phyloP scores from a whole-genome alignment of 2,888 invertebrate species.

The Adelphocoris suturalis region DNA sequence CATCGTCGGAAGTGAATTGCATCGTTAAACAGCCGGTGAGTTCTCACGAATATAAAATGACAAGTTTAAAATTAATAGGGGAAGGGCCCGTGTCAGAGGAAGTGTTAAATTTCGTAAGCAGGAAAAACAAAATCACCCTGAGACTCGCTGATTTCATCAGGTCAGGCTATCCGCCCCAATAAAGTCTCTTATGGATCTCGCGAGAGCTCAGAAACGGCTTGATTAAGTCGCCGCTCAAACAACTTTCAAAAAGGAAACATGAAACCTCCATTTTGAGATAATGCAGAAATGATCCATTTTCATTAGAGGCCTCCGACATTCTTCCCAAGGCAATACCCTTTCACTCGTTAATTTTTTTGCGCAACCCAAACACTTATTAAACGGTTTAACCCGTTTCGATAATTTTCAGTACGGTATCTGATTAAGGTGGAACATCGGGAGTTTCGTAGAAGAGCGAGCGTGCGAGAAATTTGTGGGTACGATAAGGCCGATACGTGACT shows the following conservation, averaged over 20 bases:
- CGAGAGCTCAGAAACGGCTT: conserved; percentile 5
- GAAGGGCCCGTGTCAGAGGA: too few species aligned
- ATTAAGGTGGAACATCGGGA: background rate
- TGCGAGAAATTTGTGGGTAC: background rate
- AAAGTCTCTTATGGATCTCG: background rate
- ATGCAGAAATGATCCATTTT: conserved; percentile 34
- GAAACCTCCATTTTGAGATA: conserved; percentile 17
- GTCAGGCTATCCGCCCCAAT: too few species aligned
- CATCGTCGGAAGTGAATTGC: too few species aligned
- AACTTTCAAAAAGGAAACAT: conserved; percentile 20
- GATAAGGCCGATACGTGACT: background rate
- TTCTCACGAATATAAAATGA: too few species aligned
- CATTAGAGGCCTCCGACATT: background rate
- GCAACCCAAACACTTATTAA: too few species aligned
- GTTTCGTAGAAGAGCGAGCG: background rate
- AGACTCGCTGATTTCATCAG: background rate
- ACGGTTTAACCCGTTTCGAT: too few species aligned
- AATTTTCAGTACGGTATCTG: background rate
- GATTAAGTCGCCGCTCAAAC: background rate
- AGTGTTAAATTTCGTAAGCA: too few species aligned
- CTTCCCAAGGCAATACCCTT: background rate
- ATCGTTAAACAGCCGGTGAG: too few species aligned
- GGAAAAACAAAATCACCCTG: too few species aligned
- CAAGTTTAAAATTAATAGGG: too few species aligned
- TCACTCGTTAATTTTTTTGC: too few species aligned